phyloP scores from a whole-genome alignment of 2,797 vertebrate genomes.

The Lepus oiostolus region DNA sequence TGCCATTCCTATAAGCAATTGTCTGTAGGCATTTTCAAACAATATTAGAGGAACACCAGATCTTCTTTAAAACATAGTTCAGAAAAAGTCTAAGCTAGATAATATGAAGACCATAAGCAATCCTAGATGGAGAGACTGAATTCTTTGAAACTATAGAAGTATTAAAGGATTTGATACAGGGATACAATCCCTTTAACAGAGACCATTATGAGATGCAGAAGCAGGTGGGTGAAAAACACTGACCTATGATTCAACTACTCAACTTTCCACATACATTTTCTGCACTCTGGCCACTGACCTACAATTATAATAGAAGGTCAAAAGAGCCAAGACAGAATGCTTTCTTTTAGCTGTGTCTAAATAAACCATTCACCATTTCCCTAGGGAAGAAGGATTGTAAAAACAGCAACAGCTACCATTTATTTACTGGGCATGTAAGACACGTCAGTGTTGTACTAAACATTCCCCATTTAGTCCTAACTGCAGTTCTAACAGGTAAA shows the following conservation, averaged over 20 bases:
- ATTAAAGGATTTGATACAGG: neutral
- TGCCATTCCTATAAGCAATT: conserved; percentile 9
- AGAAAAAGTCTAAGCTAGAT: conserved; percentile 30
- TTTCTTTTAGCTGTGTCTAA: neutral
- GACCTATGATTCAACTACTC: neutral
- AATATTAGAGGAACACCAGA: conserved; percentile 37
- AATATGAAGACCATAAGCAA: conserved; percentile 12
- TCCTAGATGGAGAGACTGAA: neutral
- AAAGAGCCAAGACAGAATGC: conserved; percentile 9
- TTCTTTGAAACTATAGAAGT: conserved; percentile 47
- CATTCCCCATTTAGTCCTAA: neutral
- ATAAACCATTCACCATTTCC: conserved; percentile 5
- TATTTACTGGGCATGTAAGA: neutral
- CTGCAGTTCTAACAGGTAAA: neutral
- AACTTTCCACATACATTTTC: neutral
- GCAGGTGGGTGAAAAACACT: neutral
- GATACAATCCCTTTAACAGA: neutral
- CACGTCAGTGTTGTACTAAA: neutral
- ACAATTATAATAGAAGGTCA: neutral
- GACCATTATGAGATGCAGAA: neutral
- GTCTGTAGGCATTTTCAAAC: conserved; percentile 51
- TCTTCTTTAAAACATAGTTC: conserved; percentile 48
- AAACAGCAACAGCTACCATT: neutral
- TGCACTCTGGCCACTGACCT: neutral
- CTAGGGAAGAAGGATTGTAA: neutral